phyloP scores from a whole-genome alignment of 2,888 invertebrate species.

The Miltochrista miniata region DNA sequence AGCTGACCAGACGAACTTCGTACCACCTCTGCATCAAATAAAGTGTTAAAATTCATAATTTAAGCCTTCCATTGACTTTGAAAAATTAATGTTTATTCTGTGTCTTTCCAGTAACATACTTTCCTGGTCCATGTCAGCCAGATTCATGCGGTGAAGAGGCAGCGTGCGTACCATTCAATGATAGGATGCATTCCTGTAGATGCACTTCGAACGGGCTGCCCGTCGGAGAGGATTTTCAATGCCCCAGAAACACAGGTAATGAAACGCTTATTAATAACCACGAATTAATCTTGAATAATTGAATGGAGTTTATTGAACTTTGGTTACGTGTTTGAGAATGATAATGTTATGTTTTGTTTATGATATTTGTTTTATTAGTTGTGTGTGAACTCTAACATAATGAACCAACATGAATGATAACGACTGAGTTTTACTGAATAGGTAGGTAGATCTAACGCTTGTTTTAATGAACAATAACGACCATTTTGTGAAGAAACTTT shows the following conservation, averaged over 20 bases:
- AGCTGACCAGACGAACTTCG: too few species aligned
- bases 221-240: slow-evolving; percentile 81
- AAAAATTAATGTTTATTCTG: too few species aligned
- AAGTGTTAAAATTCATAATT: too few species aligned
- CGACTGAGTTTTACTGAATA: not conserved
- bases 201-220: slow-evolving; percentile 85
- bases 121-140: slow-evolving; percentile 59
- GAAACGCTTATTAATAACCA: slow-evolving; percentile 34
- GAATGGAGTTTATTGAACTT: slow-evolving; percentile 34
- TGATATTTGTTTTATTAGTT: not conserved
- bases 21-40: too few species aligned
- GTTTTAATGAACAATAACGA: too few species aligned
- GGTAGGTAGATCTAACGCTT: too few species aligned
- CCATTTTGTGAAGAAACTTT: too few species aligned
- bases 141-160: slow-evolving; percentile 83
- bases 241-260: slow-evolving; percentile 81
- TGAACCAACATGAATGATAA: not conserved
- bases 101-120: slow-evolving; percentile 19
- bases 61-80: too few species aligned
- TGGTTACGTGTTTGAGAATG: slow-evolving; percentile 15
- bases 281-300: slow-evolving; percentile 22
- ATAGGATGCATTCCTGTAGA: slow-evolving; percentile 67
- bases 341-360: slow-evolving; percentile 8
- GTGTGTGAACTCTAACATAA: not conserved
- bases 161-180: slow-evolving; percentile 78